Percentiles rank a stretch among this genome's conserved stretches.
Conservation (phyloP, 2,113 vertebrate genomes). For the Protomyctophum bolini region DNA sequence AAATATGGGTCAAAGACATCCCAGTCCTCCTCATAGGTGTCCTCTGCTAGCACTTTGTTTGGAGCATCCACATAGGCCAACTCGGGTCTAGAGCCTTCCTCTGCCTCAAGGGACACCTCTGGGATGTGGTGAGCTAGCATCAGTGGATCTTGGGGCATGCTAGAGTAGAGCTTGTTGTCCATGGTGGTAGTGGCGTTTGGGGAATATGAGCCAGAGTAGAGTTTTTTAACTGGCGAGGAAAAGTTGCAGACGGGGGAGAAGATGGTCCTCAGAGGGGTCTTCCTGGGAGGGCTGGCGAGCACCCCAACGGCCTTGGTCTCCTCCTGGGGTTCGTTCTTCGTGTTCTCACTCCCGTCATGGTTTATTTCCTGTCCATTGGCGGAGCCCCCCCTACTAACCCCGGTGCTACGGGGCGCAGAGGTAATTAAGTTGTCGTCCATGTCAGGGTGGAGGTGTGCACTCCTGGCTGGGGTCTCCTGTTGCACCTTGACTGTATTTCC, state of each 20-base stretch:
- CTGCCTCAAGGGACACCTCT: background rate
- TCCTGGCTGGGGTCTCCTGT: no score
- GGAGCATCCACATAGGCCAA: slow-evolving; percentile 42
- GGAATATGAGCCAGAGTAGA: background rate
- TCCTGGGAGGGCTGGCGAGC: slow-evolving; percentile 88
- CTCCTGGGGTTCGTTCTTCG: no score
- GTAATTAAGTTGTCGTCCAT: no score
- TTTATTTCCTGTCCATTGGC: no score
- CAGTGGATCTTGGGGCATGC: background rate
- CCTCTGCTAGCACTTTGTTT: slow-evolving; percentile 87
- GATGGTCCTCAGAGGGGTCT: slow-evolving; percentile 95
- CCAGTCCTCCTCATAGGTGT: slow-evolving; percentile 98
- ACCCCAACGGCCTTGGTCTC: slow-evolving; percentile 62
- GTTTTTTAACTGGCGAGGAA: slow-evolving; percentile 93
- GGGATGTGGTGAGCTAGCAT: background rate
- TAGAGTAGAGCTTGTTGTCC: background rate
- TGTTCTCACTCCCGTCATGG: no score
- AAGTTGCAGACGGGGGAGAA: slow-evolving; percentile 99
- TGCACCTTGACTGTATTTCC: no score
- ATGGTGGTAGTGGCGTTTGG: background rate
- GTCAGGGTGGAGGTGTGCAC: no score
- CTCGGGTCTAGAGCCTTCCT: background rate
- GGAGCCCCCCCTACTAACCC: no score
- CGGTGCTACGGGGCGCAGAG: no score
- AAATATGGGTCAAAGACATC: slow-evolving; percentile 99